A percentile compares a stretch with the other conserved stretches of the same genome.
phyloP scores from a whole-genome alignment of 1,140 invertebrate genomes.

The Vanessa atalanta region DNA sequence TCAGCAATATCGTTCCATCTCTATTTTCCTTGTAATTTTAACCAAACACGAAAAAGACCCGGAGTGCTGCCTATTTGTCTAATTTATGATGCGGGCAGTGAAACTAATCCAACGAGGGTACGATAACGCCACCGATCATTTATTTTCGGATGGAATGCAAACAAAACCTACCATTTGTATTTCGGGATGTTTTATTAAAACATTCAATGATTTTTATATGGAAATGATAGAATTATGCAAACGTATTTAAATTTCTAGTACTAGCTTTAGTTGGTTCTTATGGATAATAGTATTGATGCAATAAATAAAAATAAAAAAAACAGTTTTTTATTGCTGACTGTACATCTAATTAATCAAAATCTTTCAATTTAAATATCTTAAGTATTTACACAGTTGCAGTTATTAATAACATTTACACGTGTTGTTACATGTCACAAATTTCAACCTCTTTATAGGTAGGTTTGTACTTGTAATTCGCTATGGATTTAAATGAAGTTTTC shows the following conservation, averaged over 20 bases:
- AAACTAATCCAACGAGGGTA: constrained; percentile 42
- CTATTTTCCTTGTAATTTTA: constrained; percentile 27
- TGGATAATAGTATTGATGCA: no score
- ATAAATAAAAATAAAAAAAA: no score
- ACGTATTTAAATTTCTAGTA: neutral
- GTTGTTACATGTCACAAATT: no score
- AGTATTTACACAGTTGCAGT: no score
- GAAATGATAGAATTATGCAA: neutral
- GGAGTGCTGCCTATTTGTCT: constrained; percentile 25
- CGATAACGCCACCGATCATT: constrained; percentile 40
- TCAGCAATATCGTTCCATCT: constrained; percentile 18
- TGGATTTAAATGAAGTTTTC: no score
- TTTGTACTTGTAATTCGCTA: no score
- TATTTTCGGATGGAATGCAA: constrained; percentile 43
- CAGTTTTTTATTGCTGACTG: no score
- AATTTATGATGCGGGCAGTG: constrained; percentile 34
- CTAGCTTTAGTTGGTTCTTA: no score
- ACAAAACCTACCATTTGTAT: constrained; percentile 33
- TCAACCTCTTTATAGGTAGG: no score
- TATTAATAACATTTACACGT: no score
- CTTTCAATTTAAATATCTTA: no score
- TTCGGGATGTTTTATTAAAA: neutral
- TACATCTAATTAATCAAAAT: no score
- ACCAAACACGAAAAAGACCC: constrained; percentile 12
- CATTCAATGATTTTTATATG: neutral